Evolutionary conservation across 2,888 invertebrate species (phyloP), one percentile per base, ranked within the genome.

Genomic region (Aspidiotus rigidus): DNA sequence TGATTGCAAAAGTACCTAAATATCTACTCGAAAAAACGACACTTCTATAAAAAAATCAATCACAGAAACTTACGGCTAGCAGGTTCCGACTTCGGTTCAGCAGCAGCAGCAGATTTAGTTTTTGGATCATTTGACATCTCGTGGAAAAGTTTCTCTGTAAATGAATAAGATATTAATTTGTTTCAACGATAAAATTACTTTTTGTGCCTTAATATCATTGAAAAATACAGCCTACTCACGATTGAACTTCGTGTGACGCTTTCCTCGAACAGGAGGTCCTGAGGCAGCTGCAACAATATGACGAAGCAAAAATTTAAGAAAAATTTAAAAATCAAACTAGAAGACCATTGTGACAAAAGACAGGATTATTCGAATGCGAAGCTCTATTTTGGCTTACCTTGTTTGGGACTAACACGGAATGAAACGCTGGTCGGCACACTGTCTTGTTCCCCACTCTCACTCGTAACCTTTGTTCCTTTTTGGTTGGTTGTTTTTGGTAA

Each of bases 351-450:
- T n/a, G n/a, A n/a, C n/a, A n/a, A n/a, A n/a, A n/a, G n/a, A 28
- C 28, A 5, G 28, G 2, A 1, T 28, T 5, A 28, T 28, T 28
- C 28, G 28, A 28, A 28, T 28, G 28, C 28, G 5, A 28, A 28
- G 28, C 28, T 28, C 28, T 28, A 1, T 28, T 28, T 28, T 28
- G 2, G 54, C 59, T 64, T 71, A 74, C 74, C 73, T 67, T 73
- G 72, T 64, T 73, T 72, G 40, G 73, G 71, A 71, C 75, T 75
- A 56, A 76, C 75, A 57, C 75, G 72, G 72, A 73, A 75, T 8
- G 76, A 76, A 10, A 76, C 75, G 62, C 75, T 76, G 9, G 75
- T 75, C 70, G 74, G 73, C 7, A 76, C 75, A 56, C 53, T 72
- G 67, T 62, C 41, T 61, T 59, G 71, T 57, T 67, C 62, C 28